A percentile compares a stretch with the other conserved stretches of the same genome.
These are phyloP conservation scores for Aleadryas rufinucha DNA, from an alignment of 2,113 vertebrate genomes.

Conservation along the genomic window DNA sequence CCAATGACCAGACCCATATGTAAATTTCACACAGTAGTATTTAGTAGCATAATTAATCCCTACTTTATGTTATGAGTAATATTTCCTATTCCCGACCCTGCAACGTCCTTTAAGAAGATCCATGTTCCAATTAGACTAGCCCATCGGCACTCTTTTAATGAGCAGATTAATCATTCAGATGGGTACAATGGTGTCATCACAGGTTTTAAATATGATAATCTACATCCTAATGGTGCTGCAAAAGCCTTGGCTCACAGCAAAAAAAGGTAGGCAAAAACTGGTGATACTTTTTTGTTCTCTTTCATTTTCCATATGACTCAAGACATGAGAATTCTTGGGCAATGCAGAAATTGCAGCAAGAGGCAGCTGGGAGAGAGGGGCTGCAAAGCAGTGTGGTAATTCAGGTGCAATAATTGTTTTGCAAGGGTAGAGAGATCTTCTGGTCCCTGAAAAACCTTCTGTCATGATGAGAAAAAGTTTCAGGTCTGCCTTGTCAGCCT, in stretches of 20 bases:
- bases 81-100: conserved; percentile 86
- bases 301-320: conserved; percentile 35
- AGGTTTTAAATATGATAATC: conserved; percentile 89
- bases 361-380: not conserved
- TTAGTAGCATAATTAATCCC: conserved; percentile 88
- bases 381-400: conserved; percentile 13
- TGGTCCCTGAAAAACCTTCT: conserved; percentile 5
- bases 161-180: conserved; percentile 89
- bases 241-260: conserved; percentile 76
- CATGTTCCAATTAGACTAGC: conserved; percentile 89
- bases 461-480: not conserved
- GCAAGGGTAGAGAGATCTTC: not conserved
- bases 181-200: conserved; percentile 85
- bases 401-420: conserved; percentile 49
- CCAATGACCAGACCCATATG: conserved; percentile 81
- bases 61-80: conserved; percentile 86
- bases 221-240: conserved; percentile 80
- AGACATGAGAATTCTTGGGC: conserved; percentile 53
- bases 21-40: conserved; percentile 85
- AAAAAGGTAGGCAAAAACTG: conserved; percentile 76
- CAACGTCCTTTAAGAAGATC: conserved; percentile 87
- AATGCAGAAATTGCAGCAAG: conserved; percentile 38
- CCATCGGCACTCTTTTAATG: conserved; percentile 89
- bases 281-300: conserved; percentile 68
- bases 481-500: conserved; percentile 22